Base-by-base conservation (phyloP, 2,797 vertebrate genomes). In the Gadopsis bispinosus region DNA sequence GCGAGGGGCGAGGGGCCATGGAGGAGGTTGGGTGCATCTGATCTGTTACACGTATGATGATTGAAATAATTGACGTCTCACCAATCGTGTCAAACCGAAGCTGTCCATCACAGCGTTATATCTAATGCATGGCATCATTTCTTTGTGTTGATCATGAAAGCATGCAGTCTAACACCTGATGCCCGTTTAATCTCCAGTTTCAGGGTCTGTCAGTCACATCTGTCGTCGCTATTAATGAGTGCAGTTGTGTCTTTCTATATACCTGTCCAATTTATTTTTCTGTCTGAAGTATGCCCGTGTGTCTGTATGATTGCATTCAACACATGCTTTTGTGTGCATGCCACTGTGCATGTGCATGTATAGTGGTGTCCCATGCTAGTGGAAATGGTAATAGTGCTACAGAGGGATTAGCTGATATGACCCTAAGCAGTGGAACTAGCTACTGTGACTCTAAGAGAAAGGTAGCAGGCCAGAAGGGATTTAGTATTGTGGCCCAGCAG, bases 331-430 rank as follows among this genome's bases (percentile, higher is more conserved):
- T 79, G 59, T 83, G 63, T 61, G 56, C 43, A 45, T 64, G 51
- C 50, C 7, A n/a, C 0, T 56, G 39, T 56, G 56, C 35, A 45
- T 74, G 60, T 73, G 64, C n/a, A 60, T 48, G 47, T 16, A 63
- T 48, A 61, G 51, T n/a, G 62, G 43, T 69, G 69, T 69, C 61
- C 59, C 48, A 37, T 37, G 69, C 67, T 90, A 92, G 92, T 92
- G 87, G 85, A 53, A 91, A 91, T 81, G 88, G 65, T 89, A 88
- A 88, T 77, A 70, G 67, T 5, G 48, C 43, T 33, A 76, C 86
- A 90, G 85, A 87, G 78, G 88, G 77, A 85, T 89, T 85, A 85
- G 84, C 79, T 73, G 74, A 87, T 77, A 73, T 79, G 87, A 89
- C 85, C 79, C 41, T n/a, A 62, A 87, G 82, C 75, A 47, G 59